Base-by-base conservation (phyloP, 1,140 invertebrate genomes). In the Pogonus chalceus region DNA sequence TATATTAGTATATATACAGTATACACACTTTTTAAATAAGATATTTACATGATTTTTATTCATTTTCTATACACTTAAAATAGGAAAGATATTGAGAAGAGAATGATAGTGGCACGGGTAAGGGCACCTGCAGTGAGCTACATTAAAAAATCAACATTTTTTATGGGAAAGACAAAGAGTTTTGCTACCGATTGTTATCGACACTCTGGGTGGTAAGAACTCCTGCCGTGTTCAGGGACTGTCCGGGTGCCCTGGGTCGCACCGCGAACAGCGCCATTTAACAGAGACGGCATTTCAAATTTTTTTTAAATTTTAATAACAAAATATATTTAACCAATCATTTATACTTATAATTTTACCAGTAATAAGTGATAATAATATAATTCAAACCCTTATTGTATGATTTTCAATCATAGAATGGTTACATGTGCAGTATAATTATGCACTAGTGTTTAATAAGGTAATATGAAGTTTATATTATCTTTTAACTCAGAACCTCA, bases 121-220 rank as follows among this genome's bases (percentile, higher is more conserved):
- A 31, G 26, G 4, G 4, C 37, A 43, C 37, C 37, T 43, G 37
- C 37, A 18, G 37, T 16, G 37, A 4, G 37, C 9, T 12, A 43
- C 37, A 43, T 43, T 43, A 43, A 43, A 43, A 43, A 43, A 43
- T 43, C 37, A 43, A 43, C 37, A 43, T 43, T 43, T 43, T 43
- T 43, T 43, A 43, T 43, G 37, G 9, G 37, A 43, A 43, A 43
- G 37, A 43, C 37, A 43, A 43, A 43, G 37, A 43, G 37, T 43
- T 43, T 18, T 43, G 37, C 37, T 43, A 43, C 37, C 37, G 37
- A 43, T 43, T 43, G 37, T 43, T 43, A 43, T 43, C 37, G 37
- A 12, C 37, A 43, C 37, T 16, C 7, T 43, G 37, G 37, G 37
- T 18, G 37, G 37, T 43, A 12, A 31, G 37, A 16, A 4, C 7